phyloP scores from a whole-genome alignment of 2,113 vertebrate species.

The Actenoides hombroni region DNA sequence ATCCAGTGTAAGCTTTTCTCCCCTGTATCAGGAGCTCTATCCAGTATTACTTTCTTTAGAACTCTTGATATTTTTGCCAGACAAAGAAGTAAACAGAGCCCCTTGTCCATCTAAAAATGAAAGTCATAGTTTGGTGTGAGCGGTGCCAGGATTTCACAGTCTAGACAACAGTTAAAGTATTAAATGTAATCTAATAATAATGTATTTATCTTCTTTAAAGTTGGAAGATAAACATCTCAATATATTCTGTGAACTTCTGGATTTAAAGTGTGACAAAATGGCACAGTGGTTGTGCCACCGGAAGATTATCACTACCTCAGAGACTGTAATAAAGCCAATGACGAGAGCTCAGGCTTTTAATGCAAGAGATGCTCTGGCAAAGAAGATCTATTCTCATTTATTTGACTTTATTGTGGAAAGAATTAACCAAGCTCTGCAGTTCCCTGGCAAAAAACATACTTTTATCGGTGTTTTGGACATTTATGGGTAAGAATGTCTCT shows the following conservation, averaged over 20 bases:
- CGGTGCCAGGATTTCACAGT: not conserved
- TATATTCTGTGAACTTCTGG: constrained; percentile 87
- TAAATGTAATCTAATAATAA: not conserved
- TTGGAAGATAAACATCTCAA: constrained; percentile 80
- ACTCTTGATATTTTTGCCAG: not conserved
- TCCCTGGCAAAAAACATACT: constrained; percentile 87
- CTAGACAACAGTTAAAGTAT: not conserved
- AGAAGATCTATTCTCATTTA: constrained; percentile 92
- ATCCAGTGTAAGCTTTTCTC: not conserved
- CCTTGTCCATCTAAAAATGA: not conserved
- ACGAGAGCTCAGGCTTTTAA: constrained; percentile 81
- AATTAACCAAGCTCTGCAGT: constrained; percentile 88
- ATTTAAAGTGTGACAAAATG: constrained; percentile 67
- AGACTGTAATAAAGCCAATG: constrained; percentile 90
- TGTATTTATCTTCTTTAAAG: constrained; percentile 66
- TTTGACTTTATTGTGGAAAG: constrained; percentile 89
- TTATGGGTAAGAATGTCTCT: constrained; percentile 86
- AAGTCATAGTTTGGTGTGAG: not conserved
- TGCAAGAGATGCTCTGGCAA: constrained; percentile 90
- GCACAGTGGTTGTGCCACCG: constrained; percentile 88
- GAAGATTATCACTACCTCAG: constrained; percentile 83
- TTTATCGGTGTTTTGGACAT: constrained; percentile 98
- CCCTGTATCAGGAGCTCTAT: not conserved
- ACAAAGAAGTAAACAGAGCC: not conserved
- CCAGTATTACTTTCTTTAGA: not conserved